Evolutionary conservation across 1,140 invertebrate species (phyloP).

Genomic region (Magallana gigas): DNA sequence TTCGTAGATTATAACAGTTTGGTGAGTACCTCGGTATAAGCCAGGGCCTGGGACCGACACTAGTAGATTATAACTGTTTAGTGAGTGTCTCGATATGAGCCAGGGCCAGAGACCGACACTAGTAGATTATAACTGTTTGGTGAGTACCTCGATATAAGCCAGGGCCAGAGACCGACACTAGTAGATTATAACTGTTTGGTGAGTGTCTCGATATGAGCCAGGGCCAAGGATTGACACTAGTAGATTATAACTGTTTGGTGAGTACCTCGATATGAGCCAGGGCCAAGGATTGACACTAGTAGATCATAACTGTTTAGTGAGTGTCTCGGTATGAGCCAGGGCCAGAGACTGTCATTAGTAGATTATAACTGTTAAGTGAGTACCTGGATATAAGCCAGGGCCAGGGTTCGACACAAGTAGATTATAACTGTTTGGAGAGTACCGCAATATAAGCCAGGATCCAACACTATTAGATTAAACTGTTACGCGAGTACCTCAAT

Average conservation of each 20-base stretch:
- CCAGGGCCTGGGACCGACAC: too few species aligned
- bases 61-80: too few species aligned
- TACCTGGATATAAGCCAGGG: slow-evolving; percentile 87
- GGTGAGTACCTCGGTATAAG: too few species aligned
- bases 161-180: too few species aligned
- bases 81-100: too few species aligned
- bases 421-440: slow-evolving; percentile 82
- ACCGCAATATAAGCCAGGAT: not conserved
- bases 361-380: not conserved
- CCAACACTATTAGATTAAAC: too few species aligned
- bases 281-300: not conserved
- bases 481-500: too few species aligned
- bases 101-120: too few species aligned
- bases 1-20: not conserved
- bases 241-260: too few species aligned
- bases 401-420: slow-evolving; percentile 87
- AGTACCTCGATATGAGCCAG: not conserved
- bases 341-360: not conserved
- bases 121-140: too few species aligned
- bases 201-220: not conserved
- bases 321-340: not conserved
- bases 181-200: not conserved
- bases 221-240: not conserved
- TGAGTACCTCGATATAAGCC: too few species aligned
- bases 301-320: not conserved